phyloP scores from a whole-genome alignment of 2,797 vertebrate species.

The Catostomus latipinnis region DNA sequence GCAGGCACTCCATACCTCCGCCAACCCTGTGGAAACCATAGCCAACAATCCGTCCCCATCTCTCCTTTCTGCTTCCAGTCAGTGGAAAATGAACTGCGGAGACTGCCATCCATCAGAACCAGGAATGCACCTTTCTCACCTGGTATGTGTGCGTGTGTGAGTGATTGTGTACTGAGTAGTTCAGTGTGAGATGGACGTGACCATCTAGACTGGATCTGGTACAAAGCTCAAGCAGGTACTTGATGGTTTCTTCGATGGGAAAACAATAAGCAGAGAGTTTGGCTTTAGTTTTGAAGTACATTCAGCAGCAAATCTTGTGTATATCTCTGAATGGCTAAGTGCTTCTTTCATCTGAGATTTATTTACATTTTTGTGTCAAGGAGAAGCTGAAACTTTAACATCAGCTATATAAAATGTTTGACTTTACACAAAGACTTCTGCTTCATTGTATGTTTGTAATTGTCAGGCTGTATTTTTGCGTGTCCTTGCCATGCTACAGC shows the following conservation, averaged over 20 bases:
- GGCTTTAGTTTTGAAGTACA: no score
- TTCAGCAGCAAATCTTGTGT: no score
- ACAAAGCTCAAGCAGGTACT: not conserved
- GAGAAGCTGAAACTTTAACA: not conserved
- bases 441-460: not conserved
- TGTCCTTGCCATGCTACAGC: slow-evolving; percentile 20
- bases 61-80: slow-evolving; percentile 39
- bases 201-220: not conserved
- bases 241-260: not conserved
- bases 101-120: slow-evolving; percentile 68
- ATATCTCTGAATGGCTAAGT: no score
- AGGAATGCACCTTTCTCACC: slow-evolving; percentile 67
- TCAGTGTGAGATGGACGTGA: not conserved
- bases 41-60: slow-evolving; percentile 58
- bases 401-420: slow-evolving; percentile 15
- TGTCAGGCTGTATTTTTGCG: slow-evolving; percentile 49
- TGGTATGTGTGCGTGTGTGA: slow-evolving; percentile 40
- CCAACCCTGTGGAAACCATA: slow-evolving; percentile 50
- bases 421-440: slow-evolving; percentile 12
- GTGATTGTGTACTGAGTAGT: slow-evolving; percentile 2
- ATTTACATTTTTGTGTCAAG: not conserved
- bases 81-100: slow-evolving; percentile 65
- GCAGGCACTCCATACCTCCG: slow-evolving; percentile 43
- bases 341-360: no score
- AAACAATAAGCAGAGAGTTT: no score